Evolutionary conservation across 2,888 invertebrate genomes (phyloP).

Genomic region (Nomada lathburiana): DNA sequence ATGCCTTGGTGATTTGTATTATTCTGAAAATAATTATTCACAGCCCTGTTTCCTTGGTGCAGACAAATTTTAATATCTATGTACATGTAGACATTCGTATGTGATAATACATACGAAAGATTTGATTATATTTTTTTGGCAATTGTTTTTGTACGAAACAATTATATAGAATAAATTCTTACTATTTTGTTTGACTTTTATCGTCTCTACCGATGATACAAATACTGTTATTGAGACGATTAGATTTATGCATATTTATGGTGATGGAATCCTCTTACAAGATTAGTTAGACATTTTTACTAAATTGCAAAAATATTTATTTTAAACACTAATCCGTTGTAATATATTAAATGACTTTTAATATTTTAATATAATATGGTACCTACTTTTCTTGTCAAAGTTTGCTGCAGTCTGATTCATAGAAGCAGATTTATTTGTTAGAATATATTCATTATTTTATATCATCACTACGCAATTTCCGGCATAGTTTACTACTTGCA

Average conservation of each 20-base stretch:
- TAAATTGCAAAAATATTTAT: constrained; percentile 50
- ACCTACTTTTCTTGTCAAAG: constrained; percentile 85
- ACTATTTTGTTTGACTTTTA: constrained; percentile 9
- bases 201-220: constrained; percentile 6
- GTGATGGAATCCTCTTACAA: constrained; percentile 76
- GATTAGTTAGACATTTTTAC: constrained; percentile 47
- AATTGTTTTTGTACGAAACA: constrained; percentile 22
- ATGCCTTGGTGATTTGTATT: constrained; percentile 60
- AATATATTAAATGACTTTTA: constrained; percentile 57
- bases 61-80: constrained; percentile 35
- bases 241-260: constrained; percentile 64
- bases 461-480: constrained; percentile 25
- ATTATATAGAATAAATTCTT: constrained; percentile 10
- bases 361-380: constrained; percentile 76
- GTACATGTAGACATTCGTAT: constrained; percentile 22
- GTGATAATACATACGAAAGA: constrained; percentile 26
- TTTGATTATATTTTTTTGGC: constrained; percentile 16
- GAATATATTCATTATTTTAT: constrained; percentile 32
- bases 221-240: constrained; percentile 31
- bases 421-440: constrained; percentile 69
- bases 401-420: constrained; percentile 79
- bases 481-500: constrained; percentile 55
- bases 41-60: constrained; percentile 44
- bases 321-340: constrained; percentile 69
- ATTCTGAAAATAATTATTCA: constrained; percentile 55